These are phyloP conservation scores for Rynchops niger DNA, from an alignment of 2,113 vertebrate genomes.

Conservation along the genomic window DNA sequence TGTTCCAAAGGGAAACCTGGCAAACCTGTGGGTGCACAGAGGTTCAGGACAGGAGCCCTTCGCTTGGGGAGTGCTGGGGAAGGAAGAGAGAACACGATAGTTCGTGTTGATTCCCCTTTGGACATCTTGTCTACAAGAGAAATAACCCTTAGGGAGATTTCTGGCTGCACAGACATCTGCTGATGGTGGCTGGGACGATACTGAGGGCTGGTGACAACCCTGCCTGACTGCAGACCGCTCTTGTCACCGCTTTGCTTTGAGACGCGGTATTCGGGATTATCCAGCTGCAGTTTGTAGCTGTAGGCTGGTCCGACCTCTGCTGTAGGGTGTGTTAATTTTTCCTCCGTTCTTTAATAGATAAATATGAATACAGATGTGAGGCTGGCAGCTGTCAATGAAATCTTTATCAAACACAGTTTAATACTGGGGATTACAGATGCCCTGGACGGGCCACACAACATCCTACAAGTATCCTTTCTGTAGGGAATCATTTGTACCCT, in stretches of 20 bases:
- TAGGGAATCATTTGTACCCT: not conserved
- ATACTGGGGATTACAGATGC: slow-evolving; percentile 76
- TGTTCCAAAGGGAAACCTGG: not conserved
- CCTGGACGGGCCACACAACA: slow-evolving; percentile 51
- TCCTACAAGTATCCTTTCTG: slow-evolving; percentile 72
- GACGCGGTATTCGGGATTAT: not conserved
- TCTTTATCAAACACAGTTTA: slow-evolving; percentile 69
- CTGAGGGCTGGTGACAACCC: not conserved
- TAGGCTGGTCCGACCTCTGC: not conserved
- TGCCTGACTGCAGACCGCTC: not conserved
- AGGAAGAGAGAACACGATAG: not conserved
- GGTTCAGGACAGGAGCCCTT: not conserved
- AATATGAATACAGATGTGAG: slow-evolving; percentile 79
- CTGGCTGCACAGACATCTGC: not conserved
- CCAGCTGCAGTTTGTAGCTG: not conserved
- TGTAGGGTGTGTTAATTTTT: not conserved
- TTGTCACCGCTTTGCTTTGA: not conserved
- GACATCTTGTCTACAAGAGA: not conserved
- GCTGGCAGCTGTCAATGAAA: slow-evolving; percentile 76
- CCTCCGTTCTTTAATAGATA: slow-evolving; percentile 39
- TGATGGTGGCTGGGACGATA: not conserved
- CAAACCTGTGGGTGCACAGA: not conserved
- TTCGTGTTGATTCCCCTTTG: not conserved
- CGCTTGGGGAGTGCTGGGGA: not conserved
- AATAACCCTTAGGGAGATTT: not conserved